Conservation (phyloP, 2,113 vertebrate species). For the Sterrhoptilus dennistouni region DNA sequence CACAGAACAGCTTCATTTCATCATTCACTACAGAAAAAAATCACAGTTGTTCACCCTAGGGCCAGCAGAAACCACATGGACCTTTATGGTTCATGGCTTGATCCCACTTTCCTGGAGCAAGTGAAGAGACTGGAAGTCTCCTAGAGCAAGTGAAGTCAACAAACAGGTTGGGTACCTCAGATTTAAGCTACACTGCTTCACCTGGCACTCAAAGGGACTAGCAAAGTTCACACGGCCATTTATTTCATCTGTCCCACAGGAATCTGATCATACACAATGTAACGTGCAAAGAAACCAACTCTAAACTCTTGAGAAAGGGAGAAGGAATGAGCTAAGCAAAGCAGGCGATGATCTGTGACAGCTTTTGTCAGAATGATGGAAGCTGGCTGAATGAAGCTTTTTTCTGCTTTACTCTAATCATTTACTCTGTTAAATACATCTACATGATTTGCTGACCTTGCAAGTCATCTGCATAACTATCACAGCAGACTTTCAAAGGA, state of each 20-base stretch:
- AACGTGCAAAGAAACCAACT: neutral
- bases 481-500: neutral
- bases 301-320: neutral
- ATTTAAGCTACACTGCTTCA: neutral
- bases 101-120: neutral
- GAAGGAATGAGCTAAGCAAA: neutral
- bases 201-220: neutral
- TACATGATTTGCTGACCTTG: neutral
- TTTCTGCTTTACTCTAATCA: neutral
- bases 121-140: neutral
- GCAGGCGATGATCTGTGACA: neutral
- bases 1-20: neutral
- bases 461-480: neutral
- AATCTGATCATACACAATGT: neutral
- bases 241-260: neutral
- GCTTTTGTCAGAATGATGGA: neutral
- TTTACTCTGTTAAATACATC: neutral
- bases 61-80: neutral
- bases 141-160: neutral
- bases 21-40: neutral
- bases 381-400: neutral
- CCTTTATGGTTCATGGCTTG: neutral
- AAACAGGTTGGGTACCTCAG: neutral
- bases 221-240: neutral
- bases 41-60: neutral